Percentiles rank a stretch among this genome's conserved stretches.
phyloP scores from a whole-genome alignment of 2,797 vertebrate species.

The Lophius americanus region DNA sequence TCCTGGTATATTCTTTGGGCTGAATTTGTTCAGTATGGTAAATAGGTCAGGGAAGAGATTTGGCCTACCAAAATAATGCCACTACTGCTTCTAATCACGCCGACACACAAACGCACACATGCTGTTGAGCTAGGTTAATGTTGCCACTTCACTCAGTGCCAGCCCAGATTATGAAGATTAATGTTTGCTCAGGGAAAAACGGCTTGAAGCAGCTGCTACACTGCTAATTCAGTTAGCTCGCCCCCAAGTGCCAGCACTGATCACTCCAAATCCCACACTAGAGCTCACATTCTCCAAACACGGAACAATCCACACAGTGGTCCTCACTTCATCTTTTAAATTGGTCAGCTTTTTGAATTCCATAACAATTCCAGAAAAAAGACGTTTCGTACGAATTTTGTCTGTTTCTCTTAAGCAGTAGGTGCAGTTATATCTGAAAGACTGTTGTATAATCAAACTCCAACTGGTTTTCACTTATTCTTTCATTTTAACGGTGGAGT shows the following conservation, averaged over 20 bases:
- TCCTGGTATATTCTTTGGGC: slow-evolving; percentile 54
- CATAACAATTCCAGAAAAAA: neutral
- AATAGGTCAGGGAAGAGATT: slow-evolving; percentile 79
- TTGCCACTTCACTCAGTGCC: slow-evolving; percentile 60
- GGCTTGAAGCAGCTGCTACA: slow-evolving; percentile 67
- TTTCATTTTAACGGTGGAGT: slow-evolving; percentile 3
- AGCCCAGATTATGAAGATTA: slow-evolving; percentile 74
- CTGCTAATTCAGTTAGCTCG: slow-evolving; percentile 67
- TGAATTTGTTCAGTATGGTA: slow-evolving; percentile 59
- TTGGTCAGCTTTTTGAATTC: slow-evolving; percentile 8
- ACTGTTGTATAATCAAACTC: no score
- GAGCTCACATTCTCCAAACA: slow-evolving; percentile 48
- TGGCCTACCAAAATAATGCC: slow-evolving; percentile 61
- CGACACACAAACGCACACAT: slow-evolving; percentile 8
- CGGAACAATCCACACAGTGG: slow-evolving; percentile 33
- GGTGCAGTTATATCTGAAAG: no score
- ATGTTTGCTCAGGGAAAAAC: slow-evolving; percentile 68
- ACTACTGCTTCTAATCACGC: slow-evolving; percentile 45
- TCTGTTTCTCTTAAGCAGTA: neutral
- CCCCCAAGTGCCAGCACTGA: slow-evolving; percentile 44
- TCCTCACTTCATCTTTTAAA: slow-evolving; percentile 30
- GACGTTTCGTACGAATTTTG: neutral
- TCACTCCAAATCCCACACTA: slow-evolving; percentile 55
- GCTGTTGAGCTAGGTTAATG: slow-evolving; percentile 36
- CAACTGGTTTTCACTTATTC: neutral